Evolutionary conservation across 2,113 vertebrate species (phyloP), one percentile per base, ranked within the genome.

Genomic region (Malurus elegans): DNA sequence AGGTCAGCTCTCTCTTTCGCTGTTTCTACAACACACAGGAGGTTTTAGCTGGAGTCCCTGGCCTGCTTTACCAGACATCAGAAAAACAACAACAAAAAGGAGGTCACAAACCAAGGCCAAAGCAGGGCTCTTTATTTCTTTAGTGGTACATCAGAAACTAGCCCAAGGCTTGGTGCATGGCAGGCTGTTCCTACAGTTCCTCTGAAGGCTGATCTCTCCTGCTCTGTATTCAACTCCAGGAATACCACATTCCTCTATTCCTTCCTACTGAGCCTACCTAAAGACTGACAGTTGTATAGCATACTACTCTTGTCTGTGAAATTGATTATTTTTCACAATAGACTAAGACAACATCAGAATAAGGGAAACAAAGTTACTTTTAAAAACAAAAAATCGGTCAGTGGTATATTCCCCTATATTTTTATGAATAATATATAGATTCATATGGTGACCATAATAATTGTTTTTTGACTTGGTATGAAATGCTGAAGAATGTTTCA

Each of bases 401-500:
- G 70, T 31, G 25, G 32, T 78, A 45, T 79, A 21, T 60, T 54
- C 12, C 36, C 9, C 17, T 83, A 36, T 73, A 93, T 79, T 93
- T 93, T 61, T 50, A 94, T 97, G 71, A 96, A 95, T 94, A 96
- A 97, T 78, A 60, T 64, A 94, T 90, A 26, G 23, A 32, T 76
- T 89, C 57, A 84, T 78, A 90, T 32, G 91, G 80, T 53, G 50
- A 92, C 60, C 61, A 64, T 74, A 94, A 92, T 96, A 95, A 95
- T 91, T 86, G 8, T 20, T 31, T 70, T 91, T 86, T 93, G 38
- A 95, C 92, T 93, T 96, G 76, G 75, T 93, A 86, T 90, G 88
- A 93, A 95, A 97, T 92, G 66, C 81, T 96, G 91, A 97, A 93
- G 83, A 83, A 92, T 91, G 24, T 85, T 88, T 96, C 96, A 91